Evolutionary conservation across 1,140 invertebrate species (phyloP).

Genomic region (Anastrepha obliqua): DNA sequence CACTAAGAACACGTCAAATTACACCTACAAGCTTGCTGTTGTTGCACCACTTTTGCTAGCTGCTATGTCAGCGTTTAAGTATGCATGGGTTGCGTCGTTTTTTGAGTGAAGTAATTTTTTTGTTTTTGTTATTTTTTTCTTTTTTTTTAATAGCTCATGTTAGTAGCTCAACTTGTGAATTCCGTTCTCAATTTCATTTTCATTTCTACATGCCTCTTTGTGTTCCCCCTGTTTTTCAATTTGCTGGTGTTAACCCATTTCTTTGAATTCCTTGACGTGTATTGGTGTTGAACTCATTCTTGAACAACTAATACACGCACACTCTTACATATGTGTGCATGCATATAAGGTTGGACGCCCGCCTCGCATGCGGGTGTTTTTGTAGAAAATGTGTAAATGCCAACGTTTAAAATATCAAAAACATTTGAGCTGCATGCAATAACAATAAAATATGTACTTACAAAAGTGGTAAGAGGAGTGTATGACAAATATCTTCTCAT

Average conservation of each 20-base stretch:
- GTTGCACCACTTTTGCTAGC: not conserved
- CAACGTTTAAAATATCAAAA: slow-evolving; percentile 20
- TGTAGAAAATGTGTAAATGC: slow-evolving; percentile 5
- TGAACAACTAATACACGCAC: not conserved
- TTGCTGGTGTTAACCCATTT: slow-evolving; percentile 25
- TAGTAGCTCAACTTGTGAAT: slow-evolving; percentile 44
- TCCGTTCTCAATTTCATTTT: slow-evolving; percentile 40
- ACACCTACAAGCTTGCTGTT: not conserved
- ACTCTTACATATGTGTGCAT: too few species aligned
- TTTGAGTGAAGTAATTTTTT: too few species aligned
- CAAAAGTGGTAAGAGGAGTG: not conserved
- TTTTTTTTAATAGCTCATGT: slow-evolving; percentile 31
- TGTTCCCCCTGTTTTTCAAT: not conserved
- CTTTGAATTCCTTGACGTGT: not conserved
- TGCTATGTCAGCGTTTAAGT: not conserved
- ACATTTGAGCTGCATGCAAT: not conserved
- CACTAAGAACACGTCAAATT: not conserved
- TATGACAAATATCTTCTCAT: not conserved
- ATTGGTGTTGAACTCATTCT: not conserved
- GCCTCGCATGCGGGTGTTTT: not conserved
- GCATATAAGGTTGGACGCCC: too few species aligned
- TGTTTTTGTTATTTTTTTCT: too few species aligned
- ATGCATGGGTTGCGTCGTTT: not conserved
- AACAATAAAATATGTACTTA: not conserved
- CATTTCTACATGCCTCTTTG: not conserved